These are phyloP conservation scores for Acronicta alni DNA, from an alignment of 2,888 invertebrate genomes.

Conservation along the genomic window DNA sequence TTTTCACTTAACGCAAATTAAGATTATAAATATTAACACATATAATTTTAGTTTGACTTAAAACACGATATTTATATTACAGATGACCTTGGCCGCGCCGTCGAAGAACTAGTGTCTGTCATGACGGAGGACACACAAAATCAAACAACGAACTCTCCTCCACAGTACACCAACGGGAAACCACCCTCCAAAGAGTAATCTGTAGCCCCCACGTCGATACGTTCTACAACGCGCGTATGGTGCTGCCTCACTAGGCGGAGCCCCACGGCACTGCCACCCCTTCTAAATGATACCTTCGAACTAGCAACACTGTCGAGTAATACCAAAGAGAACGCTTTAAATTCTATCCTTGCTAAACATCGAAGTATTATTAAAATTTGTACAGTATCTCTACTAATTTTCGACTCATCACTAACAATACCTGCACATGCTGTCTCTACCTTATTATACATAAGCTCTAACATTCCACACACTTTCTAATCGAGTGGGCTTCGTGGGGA, in stretches of 20 bases:
- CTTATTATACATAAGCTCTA: conserved; percentile 79
- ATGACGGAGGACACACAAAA: conserved; percentile 92
- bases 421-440: conserved; percentile 71
- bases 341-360: conserved; percentile 55
- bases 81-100: conserved; percentile 96
- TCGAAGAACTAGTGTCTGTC: conserved; percentile 96
- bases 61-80: conserved; percentile 37
- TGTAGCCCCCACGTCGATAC: conserved; percentile 54
- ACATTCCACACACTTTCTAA: conserved; percentile 76
- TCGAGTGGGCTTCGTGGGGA: conserved; percentile 71
- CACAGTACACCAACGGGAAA: conserved; percentile 86
- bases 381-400: conserved; percentile 77
- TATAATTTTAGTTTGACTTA: not conserved
- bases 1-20: no score
- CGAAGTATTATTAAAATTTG: conserved; percentile 44
- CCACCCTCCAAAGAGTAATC: conserved; percentile 73
- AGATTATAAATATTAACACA: no score
- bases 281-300: conserved; percentile 58
- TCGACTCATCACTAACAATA: conserved; percentile 87
- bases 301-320: conserved; percentile 79
- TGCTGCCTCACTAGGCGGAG: conserved; percentile 61
- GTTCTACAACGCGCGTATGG: conserved; percentile 61
- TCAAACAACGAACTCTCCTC: conserved; percentile 76
- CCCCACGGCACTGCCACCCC: conserved; percentile 34
- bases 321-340: conserved; percentile 65